Percentiles rank a stretch among this genome's conserved stretches.
Conservation (phyloP, 2,888 invertebrate genomes). For the Campoletis raptor region DNA sequence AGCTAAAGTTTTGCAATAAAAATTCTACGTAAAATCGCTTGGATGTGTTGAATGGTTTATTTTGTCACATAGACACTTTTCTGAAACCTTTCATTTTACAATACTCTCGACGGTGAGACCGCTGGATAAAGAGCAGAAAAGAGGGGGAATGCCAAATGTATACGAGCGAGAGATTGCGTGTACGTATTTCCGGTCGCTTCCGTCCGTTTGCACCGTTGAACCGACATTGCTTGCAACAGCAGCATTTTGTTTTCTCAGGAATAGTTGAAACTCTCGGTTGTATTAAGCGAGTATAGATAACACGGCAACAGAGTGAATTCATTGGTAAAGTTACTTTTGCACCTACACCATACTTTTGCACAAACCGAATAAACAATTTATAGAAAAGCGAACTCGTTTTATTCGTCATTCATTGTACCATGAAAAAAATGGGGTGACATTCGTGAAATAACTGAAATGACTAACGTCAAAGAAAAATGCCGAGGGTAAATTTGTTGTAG, state of each 20-base stretch:
- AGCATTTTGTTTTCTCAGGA: constrained; percentile 49
- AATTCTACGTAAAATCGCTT: not conserved
- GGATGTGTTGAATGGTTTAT: constrained; percentile 9
- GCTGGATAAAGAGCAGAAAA: too few species aligned
- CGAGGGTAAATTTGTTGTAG: not conserved
- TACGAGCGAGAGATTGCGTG: constrained; percentile 5
- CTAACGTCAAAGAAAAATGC: not conserved
- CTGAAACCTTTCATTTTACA: constrained; percentile 18
- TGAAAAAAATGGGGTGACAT: not conserved
- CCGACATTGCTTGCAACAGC: constrained; percentile 47
- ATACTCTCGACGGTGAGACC: not conserved
- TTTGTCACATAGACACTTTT: constrained; percentile 26
- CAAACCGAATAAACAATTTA: not conserved
- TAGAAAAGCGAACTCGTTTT: not conserved
- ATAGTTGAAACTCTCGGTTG: constrained; percentile 21
- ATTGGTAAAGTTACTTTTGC: constrained; percentile 59
- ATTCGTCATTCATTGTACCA: not conserved
- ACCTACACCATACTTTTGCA: too few species aligned
- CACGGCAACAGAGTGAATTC: constrained; percentile 14
- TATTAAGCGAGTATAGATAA: constrained; percentile 10
- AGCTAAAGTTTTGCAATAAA: not conserved
- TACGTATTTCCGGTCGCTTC: constrained; percentile 53
- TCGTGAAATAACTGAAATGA: constrained; percentile 12
- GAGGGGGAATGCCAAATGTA: not conserved
- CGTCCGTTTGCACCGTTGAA: constrained; percentile 48